A percentile compares a stretch with the other conserved stretches of the same genome.
Conservation (phyloP, 2,113 vertebrate species). For the Argyrosomus japonicus region DNA sequence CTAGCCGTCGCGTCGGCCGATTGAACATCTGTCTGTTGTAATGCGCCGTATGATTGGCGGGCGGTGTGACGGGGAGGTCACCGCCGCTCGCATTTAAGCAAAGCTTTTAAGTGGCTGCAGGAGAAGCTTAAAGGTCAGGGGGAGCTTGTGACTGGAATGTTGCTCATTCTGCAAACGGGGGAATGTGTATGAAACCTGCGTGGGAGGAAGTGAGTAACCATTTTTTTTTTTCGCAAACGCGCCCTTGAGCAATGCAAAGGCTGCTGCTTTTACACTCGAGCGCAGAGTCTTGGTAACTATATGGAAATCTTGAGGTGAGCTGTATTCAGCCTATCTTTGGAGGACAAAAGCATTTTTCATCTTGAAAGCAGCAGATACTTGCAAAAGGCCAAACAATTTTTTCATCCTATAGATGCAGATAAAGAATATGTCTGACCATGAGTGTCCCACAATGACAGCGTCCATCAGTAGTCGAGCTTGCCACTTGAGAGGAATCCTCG, state of each 20-base stretch:
- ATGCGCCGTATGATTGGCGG: conserved; percentile 29
- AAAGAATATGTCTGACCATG: not conserved
- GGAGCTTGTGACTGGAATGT: conserved; percentile 34
- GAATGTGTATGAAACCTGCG: conserved; percentile 33
- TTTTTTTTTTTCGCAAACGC: conserved; percentile 22
- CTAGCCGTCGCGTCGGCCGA: conserved; percentile 22
- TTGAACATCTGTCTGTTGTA: conserved; percentile 49
- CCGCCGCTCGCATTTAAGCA: conserved; percentile 18
- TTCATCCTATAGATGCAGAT: not conserved
- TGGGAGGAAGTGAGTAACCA: conserved; percentile 40
- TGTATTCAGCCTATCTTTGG: conserved; percentile 27
- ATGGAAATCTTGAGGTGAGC: not conserved
- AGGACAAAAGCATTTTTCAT: conserved; percentile 1
- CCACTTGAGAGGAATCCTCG: not conserved
- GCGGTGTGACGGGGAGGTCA: conserved; percentile 22
- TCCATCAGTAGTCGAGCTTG: not conserved
- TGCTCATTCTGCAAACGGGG: not conserved
- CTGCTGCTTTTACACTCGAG: not conserved
- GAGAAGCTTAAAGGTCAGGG: conserved; percentile 59
- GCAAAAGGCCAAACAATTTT: conserved; percentile 15
- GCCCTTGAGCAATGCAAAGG: conserved; percentile 66
- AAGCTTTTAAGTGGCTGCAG: conserved; percentile 38
- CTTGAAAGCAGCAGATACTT: conserved; percentile 13
- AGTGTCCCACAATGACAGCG: not conserved
- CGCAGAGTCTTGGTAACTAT: not conserved